Evolutionary conservation across 2,888 invertebrate genomes (phyloP), one percentile per base, ranked within the genome.

Genomic region (Lycophotia porphyrea): DNA sequence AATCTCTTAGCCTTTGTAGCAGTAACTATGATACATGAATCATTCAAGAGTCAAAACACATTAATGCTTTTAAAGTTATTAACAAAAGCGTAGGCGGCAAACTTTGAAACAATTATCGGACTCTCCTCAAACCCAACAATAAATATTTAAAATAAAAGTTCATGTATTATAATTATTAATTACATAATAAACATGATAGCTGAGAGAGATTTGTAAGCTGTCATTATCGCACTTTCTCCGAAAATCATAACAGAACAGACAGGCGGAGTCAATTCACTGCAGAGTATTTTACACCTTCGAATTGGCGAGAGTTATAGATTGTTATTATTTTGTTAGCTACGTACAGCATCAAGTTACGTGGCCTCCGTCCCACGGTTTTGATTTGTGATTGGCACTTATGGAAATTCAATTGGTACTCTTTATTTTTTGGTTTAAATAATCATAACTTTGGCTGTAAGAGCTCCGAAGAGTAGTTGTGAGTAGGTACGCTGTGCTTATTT

Each of bases 191-290:
- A 85, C 79, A 85, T n/a, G 85, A 85, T 81, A 86, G 71, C 68
- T 65, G 66, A 74, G 84, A 81, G 85, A 87, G 78, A 87, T 87
- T 87, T 80, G 76, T 85, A 67, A 76, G 84, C 78, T 76, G 81
- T 82, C 81, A 85, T 83, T 86, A 81, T 79, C 64, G 58, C 81
- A 87, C 87, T 88, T 88, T 88, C 87, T 81, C 88, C 87, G 21
- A 85, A 88, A 85, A 88, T 88, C 82, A 87, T 85, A 87, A 84
- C 84, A 87, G 80, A 70, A 78, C 80, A 67, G 81, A 80, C 80
- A 78, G 67, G 67, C 80, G 79, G 63, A 71, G 78, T 82, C 74
- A 68, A 79, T 84, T 74, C 75, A 82, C 72, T 66, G 69, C 66
- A 71, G 67, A 76, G 70, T 79, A 83, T 83, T 87, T 88, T 81